phyloP scores from a whole-genome alignment of 1,140 invertebrate species.

The Hirudo medicinalis region DNA sequence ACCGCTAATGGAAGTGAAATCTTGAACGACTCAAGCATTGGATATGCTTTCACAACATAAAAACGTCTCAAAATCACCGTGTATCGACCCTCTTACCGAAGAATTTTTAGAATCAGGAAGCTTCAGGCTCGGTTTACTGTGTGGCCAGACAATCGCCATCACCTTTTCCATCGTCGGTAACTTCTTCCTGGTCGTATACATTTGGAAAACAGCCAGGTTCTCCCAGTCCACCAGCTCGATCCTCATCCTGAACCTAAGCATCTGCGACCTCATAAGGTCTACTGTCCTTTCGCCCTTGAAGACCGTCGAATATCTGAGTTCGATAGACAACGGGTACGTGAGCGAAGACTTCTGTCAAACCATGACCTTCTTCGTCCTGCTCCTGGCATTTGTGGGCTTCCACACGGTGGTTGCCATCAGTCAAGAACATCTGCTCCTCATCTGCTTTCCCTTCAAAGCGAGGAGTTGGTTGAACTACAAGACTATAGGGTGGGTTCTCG shows the following conservation, averaged over 20 bases:
- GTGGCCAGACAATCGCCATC: background rate
- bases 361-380: background rate
- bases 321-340: too few species aligned
- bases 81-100: too few species aligned
- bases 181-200: background rate
- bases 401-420: constrained; percentile 23
- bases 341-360: constrained; percentile 2
- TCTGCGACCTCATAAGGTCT: constrained; percentile 8
- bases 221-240: background rate
- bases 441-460: constrained; percentile 21
- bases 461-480: background rate
- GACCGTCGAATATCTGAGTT: background rate
- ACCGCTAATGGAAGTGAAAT: too few species aligned
- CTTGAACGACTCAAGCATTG: too few species aligned
- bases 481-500: background rate
- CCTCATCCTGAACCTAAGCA: constrained; percentile 9
- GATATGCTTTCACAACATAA: too few species aligned
- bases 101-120: too few species aligned
- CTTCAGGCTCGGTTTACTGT: background rate
- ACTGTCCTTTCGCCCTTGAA: background rate
- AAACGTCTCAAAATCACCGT: too few species aligned
- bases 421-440: constrained; percentile 20
- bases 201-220: background rate
- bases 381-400: constrained; percentile 18
- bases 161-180: constrained; percentile 6